Conservation (phyloP, 2,888 invertebrate species). For the Trachelus iudaicus region DNA sequence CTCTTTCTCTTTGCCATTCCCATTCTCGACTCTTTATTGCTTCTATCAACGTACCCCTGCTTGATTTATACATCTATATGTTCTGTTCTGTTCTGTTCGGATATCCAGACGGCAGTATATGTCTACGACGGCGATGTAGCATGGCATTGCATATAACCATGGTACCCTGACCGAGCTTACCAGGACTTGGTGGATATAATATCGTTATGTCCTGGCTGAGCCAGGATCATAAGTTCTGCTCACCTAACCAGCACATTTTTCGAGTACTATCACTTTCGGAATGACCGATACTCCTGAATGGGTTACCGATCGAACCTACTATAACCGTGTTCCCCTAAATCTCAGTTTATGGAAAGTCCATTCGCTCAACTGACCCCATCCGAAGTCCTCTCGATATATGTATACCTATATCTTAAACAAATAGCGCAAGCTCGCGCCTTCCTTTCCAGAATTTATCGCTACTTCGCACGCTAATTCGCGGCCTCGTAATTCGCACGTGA, state of each 20-base stretch:
- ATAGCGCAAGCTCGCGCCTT: background rate
- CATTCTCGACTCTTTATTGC: slow-evolving; percentile 54
- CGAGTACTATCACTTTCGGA: background rate
- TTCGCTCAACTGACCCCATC: background rate
- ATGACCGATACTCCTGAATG: background rate
- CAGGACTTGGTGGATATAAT: slow-evolving; percentile 31
- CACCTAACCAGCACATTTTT: background rate
- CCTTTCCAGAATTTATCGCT: background rate
- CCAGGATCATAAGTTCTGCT: background rate
- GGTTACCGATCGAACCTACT: background rate
- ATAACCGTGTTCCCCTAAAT: background rate
- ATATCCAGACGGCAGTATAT: slow-evolving; percentile 1
- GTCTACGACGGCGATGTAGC: background rate
- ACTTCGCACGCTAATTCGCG: background rate
- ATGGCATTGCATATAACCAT: slow-evolving; percentile 24
- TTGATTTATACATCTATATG: slow-evolving; percentile 57
- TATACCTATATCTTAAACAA: background rate
- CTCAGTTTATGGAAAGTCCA: background rate
- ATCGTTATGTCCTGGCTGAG: slow-evolving; percentile 16
- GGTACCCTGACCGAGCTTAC: slow-evolving; percentile 18
- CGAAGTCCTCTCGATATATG: background rate
- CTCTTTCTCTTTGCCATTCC: slow-evolving; percentile 32
- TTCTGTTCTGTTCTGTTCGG: slow-evolving; percentile 37
- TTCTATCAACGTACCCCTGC: slow-evolving; percentile 55
- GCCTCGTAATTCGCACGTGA: background rate